These are phyloP conservation scores for Brienomyrus longianalis DNA, from an alignment of 2,113 vertebrate genomes.

Conservation along the genomic window DNA sequence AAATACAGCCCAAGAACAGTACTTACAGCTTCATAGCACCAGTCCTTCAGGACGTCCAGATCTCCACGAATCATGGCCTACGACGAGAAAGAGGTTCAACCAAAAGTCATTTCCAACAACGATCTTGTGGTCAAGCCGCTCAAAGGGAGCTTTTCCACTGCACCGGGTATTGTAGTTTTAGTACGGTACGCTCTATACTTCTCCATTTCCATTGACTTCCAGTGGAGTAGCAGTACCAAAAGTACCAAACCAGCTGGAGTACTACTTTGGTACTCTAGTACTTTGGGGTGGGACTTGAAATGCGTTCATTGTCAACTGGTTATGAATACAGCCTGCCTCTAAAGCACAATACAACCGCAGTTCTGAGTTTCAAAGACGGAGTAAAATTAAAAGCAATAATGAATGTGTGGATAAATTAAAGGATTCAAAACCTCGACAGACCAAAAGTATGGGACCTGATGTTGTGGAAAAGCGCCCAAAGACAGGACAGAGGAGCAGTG, in stretches of 20 bases:
- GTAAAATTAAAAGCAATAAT: too few species aligned
- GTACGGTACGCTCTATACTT: background rate
- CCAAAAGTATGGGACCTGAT: background rate
- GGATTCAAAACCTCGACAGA: background rate
- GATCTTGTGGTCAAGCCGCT: background rate
- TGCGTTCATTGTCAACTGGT: too few species aligned
- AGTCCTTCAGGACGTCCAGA: constrained; percentile 92
- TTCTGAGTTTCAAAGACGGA: too few species aligned
- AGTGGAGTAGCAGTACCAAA: too few species aligned
- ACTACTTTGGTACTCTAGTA: too few species aligned
- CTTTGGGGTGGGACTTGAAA: too few species aligned
- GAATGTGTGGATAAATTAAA: too few species aligned
- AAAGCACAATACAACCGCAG: too few species aligned
- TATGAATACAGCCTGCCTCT: too few species aligned
- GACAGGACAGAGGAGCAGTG: background rate
- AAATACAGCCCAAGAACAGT: too few species aligned
- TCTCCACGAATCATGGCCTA: constrained; percentile 91
- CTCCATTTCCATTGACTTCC: background rate
- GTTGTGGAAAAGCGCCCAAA: background rate
- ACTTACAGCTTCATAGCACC: constrained; percentile 95
- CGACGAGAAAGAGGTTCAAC: constrained; percentile 17
- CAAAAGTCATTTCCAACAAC: background rate
- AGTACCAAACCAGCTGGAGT: too few species aligned
- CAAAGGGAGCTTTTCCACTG: background rate
- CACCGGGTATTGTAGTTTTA: background rate